Base-by-base conservation (phyloP, 2,888 invertebrate species). In the Tinea pellionella region DNA sequence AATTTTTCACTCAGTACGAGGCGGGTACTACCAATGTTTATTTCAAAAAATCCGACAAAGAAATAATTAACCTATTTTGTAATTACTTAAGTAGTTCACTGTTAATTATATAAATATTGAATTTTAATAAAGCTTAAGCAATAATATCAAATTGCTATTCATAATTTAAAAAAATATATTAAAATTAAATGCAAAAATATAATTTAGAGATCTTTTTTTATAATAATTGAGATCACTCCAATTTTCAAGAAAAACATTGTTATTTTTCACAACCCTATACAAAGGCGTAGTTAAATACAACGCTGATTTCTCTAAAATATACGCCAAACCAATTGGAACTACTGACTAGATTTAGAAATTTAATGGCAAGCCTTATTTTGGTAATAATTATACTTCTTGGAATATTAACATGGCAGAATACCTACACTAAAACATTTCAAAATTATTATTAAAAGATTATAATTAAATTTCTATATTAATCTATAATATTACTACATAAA, bases 141-240 rank as follows among this genome's bases (percentile, higher is more conserved):
- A 47, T 15, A 47, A 47, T 47, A 47, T 15, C n/a, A 47, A 15
- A 47, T 47, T 13, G 16, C 47, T 2, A 2, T 37, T 37, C 37
- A 9, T 15, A 47, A 47, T 16, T 15, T n/a, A 47, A 7, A 47
- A 4, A n/a, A 6, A 24, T 24, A 41, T 15, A 47, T 47, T 16
- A 47, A 53, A 77, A 78, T 78, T 81, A 84, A 84, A 85, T 83
- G 81, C 81, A 78, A 76, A 67, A 68, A 70, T 62, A 68, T 68
- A 78, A 78, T 80, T 83, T 78, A 71, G 84, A 84, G 83, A 85
- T 85, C 84, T 81, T 53, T 53, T 24, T 53, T 53, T 16, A 12
- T 24, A 37, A 37, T 37, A 37, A 37, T 6, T 18, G 53, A 53
- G 53, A 53, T 53, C 53, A 53, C 24, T n/a, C 51, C 51, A 53